Percentiles rank a stretch among this genome's conserved stretches.
Evolutionary conservation across 1,140 invertebrate genomes (phyloP).

Genomic region (Drosophila miranda): DNA sequence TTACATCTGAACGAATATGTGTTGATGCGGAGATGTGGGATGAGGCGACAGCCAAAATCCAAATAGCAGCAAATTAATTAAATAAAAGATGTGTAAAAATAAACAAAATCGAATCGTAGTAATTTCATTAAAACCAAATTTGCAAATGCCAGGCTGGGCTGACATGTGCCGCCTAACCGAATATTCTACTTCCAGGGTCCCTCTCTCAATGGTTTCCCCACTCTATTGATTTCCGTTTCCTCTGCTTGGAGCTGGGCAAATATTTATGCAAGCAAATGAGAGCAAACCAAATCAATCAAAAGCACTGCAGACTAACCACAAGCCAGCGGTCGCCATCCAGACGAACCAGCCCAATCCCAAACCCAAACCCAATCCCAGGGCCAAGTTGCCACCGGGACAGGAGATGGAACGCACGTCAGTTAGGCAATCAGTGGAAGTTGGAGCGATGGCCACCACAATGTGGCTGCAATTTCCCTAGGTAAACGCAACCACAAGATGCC

Average conservation of each 20-base stretch:
- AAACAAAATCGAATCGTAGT: conserved; percentile 66
- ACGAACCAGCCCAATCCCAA: conserved; percentile 32
- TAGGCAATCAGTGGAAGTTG: conserved; percentile 54
- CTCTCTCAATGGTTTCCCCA: background rate
- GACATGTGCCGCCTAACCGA: background rate
- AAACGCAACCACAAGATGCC: conserved; percentile 58
- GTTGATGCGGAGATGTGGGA: conserved; percentile 8
- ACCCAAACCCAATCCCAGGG: background rate
- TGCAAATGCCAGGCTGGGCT: conserved; percentile 11
- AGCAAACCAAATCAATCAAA: conserved; percentile 70
- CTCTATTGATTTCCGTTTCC: conserved; percentile 23
- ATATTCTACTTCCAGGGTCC: conserved; percentile 26
- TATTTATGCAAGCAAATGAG: conserved; percentile 71
- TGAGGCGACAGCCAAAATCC: conserved; percentile 39
- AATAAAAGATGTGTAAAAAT: conserved; percentile 67
- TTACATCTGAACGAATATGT: conserved; percentile 30
- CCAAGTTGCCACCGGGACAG: background rate
- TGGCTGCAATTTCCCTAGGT: conserved; percentile 57
- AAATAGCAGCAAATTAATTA: conserved; percentile 66
- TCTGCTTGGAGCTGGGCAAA: conserved; percentile 39
- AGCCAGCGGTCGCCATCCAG: conserved; percentile 51
- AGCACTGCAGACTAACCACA: conserved; percentile 59
- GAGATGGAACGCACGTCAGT: conserved; percentile 31
- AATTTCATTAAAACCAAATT: conserved; percentile 62
- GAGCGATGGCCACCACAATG: conserved; percentile 47